Evolutionary conservation across 2,797 vertebrate genomes (phyloP).

Genomic region (Heteromormyrus szaboi): DNA sequence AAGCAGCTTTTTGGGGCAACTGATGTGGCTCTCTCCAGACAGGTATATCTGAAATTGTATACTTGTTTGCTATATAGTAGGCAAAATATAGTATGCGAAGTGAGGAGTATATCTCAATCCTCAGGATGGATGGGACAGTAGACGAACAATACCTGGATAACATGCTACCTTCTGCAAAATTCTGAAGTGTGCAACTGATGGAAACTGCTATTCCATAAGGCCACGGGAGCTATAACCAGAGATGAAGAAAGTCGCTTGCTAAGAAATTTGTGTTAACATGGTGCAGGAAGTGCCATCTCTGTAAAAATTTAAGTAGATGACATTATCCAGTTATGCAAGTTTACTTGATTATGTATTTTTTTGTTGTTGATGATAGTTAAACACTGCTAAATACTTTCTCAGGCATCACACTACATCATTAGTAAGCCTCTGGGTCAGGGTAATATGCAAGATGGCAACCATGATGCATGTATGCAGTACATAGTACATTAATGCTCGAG

Average conservation of each 20-base stretch:
- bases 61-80: background rate
- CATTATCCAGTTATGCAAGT: background rate
- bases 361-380: background rate
- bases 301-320: background rate
- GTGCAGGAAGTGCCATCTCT: background rate
- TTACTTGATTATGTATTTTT: background rate
- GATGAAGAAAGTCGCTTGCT: background rate
- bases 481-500: background rate
- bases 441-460: background rate
- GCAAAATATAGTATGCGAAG: background rate
- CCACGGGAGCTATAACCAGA: background rate
- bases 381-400: background rate
- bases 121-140: background rate
- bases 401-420: background rate
- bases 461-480: background rate
- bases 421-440: background rate
- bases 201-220: background rate
- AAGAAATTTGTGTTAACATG: background rate
- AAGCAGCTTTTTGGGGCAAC: constrained; percentile 8
- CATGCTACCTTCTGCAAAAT: background rate
- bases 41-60: background rate
- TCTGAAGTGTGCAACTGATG: background rate
- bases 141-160: background rate
- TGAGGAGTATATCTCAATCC: background rate
- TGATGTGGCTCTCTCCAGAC: constrained; percentile 4